Conservation (phyloP, 1,140 invertebrate genomes). For the Asbolus verrucosus region DNA sequence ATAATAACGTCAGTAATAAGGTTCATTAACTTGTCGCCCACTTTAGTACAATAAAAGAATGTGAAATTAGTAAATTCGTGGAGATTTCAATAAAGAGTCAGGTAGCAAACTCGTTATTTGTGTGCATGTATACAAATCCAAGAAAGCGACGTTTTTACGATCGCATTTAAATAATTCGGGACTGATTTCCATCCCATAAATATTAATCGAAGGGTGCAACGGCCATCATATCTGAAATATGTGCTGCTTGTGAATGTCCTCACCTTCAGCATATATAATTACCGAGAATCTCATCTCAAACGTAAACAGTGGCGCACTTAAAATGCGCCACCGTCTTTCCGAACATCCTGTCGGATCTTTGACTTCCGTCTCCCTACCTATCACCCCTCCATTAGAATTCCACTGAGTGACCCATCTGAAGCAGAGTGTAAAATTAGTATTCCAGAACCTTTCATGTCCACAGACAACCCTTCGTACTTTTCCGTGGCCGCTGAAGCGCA, state of each 20-base stretch:
- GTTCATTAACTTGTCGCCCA: too few relatives aligned
- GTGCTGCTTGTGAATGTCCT: constrained; percentile 9
- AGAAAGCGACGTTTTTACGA: too few relatives aligned
- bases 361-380: constrained; percentile 36
- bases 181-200: too few relatives aligned
- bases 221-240: too few relatives aligned
- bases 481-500: constrained; percentile 63
- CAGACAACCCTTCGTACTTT: constrained; percentile 75
- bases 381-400: constrained; percentile 28
- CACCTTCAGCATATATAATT: constrained; percentile 26
- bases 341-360: constrained; percentile 49
- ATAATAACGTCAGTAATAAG: too few relatives aligned
- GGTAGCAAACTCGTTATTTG: too few relatives aligned
- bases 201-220: not conserved
- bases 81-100: too few relatives aligned
- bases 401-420: not conserved
- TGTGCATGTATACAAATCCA: too few relatives aligned
- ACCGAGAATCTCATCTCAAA: constrained; percentile 39
- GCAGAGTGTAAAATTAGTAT: too few relatives aligned
- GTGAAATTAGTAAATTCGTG: too few relatives aligned
- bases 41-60: too few relatives aligned
- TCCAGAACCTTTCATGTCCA: constrained; percentile 17
- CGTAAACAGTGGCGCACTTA: constrained; percentile 28
- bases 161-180: too few relatives aligned
- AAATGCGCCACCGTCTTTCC: constrained; percentile 39